Evolutionary conservation across 2,888 invertebrate species (phyloP).

Genomic region (Troglohyphantes excavatus): DNA sequence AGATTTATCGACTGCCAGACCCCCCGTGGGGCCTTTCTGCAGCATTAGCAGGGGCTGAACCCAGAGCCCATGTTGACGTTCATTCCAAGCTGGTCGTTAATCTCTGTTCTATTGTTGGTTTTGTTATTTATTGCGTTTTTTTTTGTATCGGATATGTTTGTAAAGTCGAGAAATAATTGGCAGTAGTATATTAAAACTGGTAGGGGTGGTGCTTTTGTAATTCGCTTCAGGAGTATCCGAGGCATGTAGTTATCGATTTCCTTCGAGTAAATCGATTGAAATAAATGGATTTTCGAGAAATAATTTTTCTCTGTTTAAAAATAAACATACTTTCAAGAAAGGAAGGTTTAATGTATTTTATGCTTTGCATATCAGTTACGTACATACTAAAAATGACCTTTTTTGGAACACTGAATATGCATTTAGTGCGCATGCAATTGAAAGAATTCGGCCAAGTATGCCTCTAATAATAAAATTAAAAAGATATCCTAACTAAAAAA

Average conservation of each 20-base stretch:
- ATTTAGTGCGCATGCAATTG: too few species aligned
- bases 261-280: background rate
- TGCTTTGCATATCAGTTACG: too few species aligned
- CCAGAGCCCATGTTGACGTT: slow-evolving; percentile 49
- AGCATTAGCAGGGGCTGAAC: slow-evolving; percentile 22
- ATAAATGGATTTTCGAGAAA: background rate
- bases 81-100: slow-evolving; percentile 69
- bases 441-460: too few species aligned
- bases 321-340: too few species aligned
- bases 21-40: slow-evolving; percentile 58
- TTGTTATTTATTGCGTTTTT: slow-evolving; percentile 40
- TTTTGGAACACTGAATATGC: too few species aligned
- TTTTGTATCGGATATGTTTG: slow-evolving; percentile 19
- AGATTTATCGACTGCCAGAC: slow-evolving; percentile 74
- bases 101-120: slow-evolving; percentile 58
- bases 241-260: background rate
- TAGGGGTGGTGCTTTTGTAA: slow-evolving; percentile 13
- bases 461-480: too few species aligned
- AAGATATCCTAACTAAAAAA: too few species aligned
- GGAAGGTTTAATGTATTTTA: too few species aligned
- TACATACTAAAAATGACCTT: too few species aligned
- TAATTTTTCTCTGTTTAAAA: too few species aligned
- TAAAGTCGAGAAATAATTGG: slow-evolving; percentile 39
- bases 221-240: background rate
- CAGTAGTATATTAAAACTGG: slow-evolving; percentile 37